Evolutionary conservation across 2,888 invertebrate genomes (phyloP).

Genomic region (Brachyptera putata): DNA sequence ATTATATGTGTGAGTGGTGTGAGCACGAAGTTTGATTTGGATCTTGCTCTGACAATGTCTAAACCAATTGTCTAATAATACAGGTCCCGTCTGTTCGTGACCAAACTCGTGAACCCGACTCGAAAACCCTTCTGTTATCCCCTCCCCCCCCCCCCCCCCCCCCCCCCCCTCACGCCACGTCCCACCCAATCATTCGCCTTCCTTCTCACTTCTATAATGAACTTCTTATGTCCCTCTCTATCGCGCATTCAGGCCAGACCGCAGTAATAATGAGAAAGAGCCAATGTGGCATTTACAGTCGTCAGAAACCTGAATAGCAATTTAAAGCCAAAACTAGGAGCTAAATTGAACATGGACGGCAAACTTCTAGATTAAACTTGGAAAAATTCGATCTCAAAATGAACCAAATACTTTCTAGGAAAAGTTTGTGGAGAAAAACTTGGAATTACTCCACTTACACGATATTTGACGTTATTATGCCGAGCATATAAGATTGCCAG

Average conservation of each 20-base stretch:
- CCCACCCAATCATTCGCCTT: background rate
- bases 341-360: background rate
- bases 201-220: background rate
- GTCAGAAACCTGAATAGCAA: background rate
- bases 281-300: conserved; percentile 9
- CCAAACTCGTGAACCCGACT: conserved; percentile 14
- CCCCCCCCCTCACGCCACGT: background rate
- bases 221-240: background rate
- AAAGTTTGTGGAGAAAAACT: too few species aligned
- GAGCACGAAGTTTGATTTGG: conserved; percentile 7
- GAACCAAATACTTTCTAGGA: too few species aligned
- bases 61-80: conserved; percentile 21
- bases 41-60: conserved; percentile 3
- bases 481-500: too few species aligned
- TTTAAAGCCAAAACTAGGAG: background rate
- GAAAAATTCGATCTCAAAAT: too few species aligned
- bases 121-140: background rate
- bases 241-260: background rate
- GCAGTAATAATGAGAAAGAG: conserved; percentile 8
- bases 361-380: too few species aligned
- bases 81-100: conserved; percentile 9
- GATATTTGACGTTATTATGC: too few species aligned
- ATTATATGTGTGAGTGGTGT: too few species aligned
- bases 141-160: background rate
- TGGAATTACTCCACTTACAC: too few species aligned